Percentiles rank a stretch among this genome's conserved stretches.
Conservation (phyloP, 2,113 vertebrate species). For the Egretta garzetta region DNA sequence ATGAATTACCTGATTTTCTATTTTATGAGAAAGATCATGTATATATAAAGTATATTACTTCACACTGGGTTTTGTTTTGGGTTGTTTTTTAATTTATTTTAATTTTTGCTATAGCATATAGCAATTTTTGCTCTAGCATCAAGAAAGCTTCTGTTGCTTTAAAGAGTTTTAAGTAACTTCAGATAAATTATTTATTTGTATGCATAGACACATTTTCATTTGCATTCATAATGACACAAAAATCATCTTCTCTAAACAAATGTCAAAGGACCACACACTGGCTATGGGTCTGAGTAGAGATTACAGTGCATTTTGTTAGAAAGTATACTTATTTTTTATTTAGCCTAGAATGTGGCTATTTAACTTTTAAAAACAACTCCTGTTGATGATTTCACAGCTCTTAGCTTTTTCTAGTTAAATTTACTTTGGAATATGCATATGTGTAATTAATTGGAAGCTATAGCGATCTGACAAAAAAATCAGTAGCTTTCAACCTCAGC, state of each 20-base stretch:
- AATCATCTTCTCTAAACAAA: neutral
- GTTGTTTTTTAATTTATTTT: neutral
- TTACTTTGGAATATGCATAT: neutral
- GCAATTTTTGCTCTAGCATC: neutral
- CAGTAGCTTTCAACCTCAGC: neutral
- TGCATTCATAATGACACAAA: neutral
- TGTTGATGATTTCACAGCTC: neutral
- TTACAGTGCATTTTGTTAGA: neutral
- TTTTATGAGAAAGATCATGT: neutral
- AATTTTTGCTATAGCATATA: neutral
- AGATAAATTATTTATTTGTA: neutral
- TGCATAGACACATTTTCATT: neutral
- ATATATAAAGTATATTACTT: neutral
- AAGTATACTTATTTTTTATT: neutral
- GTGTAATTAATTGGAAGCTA: neutral
- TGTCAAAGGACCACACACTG: neutral
- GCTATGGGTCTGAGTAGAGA: neutral
- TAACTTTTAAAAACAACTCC: neutral
- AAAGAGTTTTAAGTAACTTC: neutral
- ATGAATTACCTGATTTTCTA: neutral
- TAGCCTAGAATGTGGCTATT: neutral
- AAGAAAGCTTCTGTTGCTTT: neutral
- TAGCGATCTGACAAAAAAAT: neutral
- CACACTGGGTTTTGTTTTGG: neutral
- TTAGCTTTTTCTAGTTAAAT: neutral